A percentile compares a stretch with the other conserved stretches of the same genome.
Evolutionary conservation across 2,888 invertebrate genomes (phyloP).

Genomic region (Diloba caeruleocephala): DNA sequence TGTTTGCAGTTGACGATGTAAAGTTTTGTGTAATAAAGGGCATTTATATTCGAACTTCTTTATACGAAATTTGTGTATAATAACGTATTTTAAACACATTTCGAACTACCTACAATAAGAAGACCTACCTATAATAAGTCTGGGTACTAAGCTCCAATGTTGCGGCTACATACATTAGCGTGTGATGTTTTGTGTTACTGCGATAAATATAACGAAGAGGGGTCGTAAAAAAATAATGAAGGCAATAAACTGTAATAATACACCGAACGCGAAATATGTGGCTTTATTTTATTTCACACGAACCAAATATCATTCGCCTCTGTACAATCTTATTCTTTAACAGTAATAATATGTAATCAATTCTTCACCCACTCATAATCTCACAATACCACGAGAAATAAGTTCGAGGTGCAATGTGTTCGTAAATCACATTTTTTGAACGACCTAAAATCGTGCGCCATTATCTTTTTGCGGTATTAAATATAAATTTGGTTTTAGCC

Average conservation of each 20-base stretch:
- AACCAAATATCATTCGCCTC: conserved; percentile 61
- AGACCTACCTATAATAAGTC: too few relatives aligned
- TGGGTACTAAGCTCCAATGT: background rate
- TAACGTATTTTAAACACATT: too few relatives aligned
- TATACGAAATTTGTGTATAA: too few relatives aligned
- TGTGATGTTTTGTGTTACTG: conserved; percentile 40
- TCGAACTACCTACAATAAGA: too few relatives aligned
- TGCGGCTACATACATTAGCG: conserved; percentile 9
- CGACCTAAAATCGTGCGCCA: conserved; percentile 24
- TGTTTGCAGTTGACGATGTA: too few relatives aligned
- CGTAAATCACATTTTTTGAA: conserved; percentile 19
- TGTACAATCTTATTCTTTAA: conserved; percentile 41
- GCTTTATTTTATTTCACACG: conserved; percentile 67
- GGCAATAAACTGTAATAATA: conserved; percentile 69
- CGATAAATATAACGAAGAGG: conserved; percentile 53
- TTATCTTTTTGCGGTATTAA: conserved; percentile 64
- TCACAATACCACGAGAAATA: conserved; percentile 47
- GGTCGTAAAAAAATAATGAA: conserved; percentile 65
- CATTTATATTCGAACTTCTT: too few relatives aligned
- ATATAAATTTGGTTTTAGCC: conserved; percentile 56
- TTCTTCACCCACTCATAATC: conserved; percentile 53
- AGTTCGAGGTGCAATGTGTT: conserved; percentile 36
- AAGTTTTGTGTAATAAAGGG: too few relatives aligned
- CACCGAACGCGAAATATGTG: conserved; percentile 62
- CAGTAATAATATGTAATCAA: conserved; percentile 63